A percentile compares a stretch with the other conserved stretches of the same genome.
These are phyloP conservation scores for Bolborhynchus lineola DNA, from an alignment of 2,113 vertebrate species.

Conservation along the genomic window DNA sequence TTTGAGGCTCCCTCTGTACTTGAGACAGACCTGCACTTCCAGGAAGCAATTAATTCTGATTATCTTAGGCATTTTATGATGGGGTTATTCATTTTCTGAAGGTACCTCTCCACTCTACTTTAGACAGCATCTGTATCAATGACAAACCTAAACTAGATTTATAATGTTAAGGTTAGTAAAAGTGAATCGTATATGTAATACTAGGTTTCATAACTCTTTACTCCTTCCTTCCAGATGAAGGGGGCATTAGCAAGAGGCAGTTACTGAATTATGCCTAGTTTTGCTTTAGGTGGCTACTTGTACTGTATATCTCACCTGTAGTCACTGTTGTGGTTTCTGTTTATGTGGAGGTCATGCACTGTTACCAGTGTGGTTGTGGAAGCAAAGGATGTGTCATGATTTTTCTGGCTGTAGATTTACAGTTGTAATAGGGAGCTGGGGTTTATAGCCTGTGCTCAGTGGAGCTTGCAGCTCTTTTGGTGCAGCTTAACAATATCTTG, in stretches of 20 bases:
- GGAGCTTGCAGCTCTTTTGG: background rate
- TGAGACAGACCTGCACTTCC: background rate
- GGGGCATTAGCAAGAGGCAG: background rate
- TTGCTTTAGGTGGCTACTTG: background rate
- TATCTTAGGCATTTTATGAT: background rate
- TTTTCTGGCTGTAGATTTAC: background rate
- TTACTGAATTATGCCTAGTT: background rate
- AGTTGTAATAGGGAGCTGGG: background rate
- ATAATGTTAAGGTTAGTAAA: background rate
- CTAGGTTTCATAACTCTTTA: background rate
- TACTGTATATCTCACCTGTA: rapidly evolving
- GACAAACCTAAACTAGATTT: background rate
- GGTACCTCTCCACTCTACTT: background rate
- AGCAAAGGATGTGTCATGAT: background rate
- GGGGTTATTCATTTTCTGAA: background rate
- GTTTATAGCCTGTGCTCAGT: background rate
- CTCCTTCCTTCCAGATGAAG: background rate
- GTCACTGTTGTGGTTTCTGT: background rate
- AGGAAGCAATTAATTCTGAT: background rate
- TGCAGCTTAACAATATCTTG: background rate
- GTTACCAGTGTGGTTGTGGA: background rate
- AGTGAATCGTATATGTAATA: background rate
- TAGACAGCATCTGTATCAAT: background rate
- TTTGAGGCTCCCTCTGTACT: background rate
- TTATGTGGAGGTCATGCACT: background rate